Base-by-base conservation (phyloP, 2,888 invertebrate genomes). In the Schizotus pectinicornis region DNA sequence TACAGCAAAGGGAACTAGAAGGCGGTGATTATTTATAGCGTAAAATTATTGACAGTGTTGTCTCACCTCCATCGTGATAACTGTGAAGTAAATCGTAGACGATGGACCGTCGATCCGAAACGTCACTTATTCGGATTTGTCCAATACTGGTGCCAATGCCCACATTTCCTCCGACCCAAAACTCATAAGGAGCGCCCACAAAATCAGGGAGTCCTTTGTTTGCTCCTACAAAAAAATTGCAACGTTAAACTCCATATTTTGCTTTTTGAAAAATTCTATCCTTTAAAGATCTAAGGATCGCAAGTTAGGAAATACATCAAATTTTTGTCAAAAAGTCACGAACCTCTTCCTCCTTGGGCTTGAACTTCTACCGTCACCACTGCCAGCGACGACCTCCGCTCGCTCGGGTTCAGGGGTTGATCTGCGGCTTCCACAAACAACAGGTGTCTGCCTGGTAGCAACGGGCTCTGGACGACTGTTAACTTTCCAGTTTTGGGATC, bases 151-250 rank as follows among this genome's bases (percentile, higher is more conserved):
- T 91, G 6, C 94, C 94, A 60, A 94, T 84, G 0, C 89, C 88
- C 3, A 92, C 92, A 71, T 90, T 91, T n/a, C 88, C 88, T 0
- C 93, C 93, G 31, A 94, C 92, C 93, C 94, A 94, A 76, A 94
- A 94, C 72, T 93, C 92, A 69, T 93, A 94, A 0, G 94, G 93
- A 0, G 92, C 88, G 22, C 92, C 92, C 13, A 93, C 82, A 67
- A 94, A 94, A 71, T 90, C 91, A 1, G 93, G 92, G 33, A 82
- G 82, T 47, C 86, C 86, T 41, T 80, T 76, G 68, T 63, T 62
- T 30, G 79, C 5, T 22, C 22, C 22, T 22, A 3, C 3, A 22
- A 22, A 22, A 5, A 22, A 22, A 22, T 3, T 22, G 22, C 22
- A 22, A 22, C 22, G 22, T 22, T 5, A 22, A n/a, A n/a, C n/a